phyloP scores from a whole-genome alignment of 2,797 vertebrate species.

The Chelon auratus region DNA sequence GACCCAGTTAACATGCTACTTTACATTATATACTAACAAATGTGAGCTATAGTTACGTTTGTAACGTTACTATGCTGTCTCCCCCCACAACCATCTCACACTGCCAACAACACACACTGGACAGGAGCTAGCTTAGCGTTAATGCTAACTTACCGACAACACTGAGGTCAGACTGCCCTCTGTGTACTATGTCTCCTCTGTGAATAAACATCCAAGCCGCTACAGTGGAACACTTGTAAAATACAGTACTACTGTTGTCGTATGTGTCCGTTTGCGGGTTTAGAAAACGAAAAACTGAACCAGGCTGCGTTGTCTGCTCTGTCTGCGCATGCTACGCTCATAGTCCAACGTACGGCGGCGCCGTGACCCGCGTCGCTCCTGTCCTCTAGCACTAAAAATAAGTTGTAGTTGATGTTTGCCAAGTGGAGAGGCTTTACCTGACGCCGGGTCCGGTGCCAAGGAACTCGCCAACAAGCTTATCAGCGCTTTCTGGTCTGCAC shows the following conservation, averaged over 20 bases:
- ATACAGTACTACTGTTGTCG: not conserved
- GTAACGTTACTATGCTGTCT: too few relatives aligned
- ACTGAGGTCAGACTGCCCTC: conserved; percentile 27
- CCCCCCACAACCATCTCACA: not conserved
- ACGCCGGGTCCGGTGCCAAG: conserved; percentile 81
- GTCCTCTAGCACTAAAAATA: conserved; percentile 17
- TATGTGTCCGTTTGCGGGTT: not conserved
- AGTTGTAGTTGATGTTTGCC: conserved; percentile 24
- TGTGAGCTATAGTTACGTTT: too few relatives aligned
- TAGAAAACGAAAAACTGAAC: not conserved
- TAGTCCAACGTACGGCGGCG: conserved; percentile 12
- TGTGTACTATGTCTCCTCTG: conserved; percentile 10
- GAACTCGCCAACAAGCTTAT: conserved; percentile 86
- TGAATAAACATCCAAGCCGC: not conserved
- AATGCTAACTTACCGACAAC: conserved; percentile 62
- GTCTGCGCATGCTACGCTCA: conserved; percentile 44
- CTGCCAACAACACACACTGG: conserved; percentile 4
- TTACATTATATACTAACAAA: not conserved
- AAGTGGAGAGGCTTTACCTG: conserved; percentile 79
- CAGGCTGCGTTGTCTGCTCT: conserved; percentile 4
- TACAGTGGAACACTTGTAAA: not conserved
- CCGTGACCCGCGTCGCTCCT: conserved; percentile 39
- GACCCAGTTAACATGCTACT: not conserved
- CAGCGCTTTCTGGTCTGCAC: conserved; percentile 80
- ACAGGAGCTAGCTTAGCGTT: conserved; percentile 37